Base-by-base conservation (phyloP, 2,797 vertebrate species). In the Artibeus jamaicensis region DNA sequence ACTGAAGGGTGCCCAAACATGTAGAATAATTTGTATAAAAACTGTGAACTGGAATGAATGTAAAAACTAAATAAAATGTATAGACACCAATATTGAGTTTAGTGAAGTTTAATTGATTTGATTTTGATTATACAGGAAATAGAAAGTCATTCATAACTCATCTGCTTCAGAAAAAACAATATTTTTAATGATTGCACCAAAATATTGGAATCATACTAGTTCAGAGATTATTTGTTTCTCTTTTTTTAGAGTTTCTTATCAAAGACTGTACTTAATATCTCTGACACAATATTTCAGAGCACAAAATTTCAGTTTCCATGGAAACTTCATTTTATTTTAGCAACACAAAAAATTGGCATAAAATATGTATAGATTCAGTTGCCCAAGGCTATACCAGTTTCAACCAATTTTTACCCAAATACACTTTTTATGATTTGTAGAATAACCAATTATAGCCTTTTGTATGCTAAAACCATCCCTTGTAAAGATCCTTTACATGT, bases 291-390 rank as follows among this genome's bases (percentile, higher is more conserved):
- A 89, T 84, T 87, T 67, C 19, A 22, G 39, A 59, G 79, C 29
- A 79, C 4, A 77, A 37, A 84, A 86, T 84, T 44, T 22, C 5
- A 26, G 32, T 86, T 94, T 53, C 67, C 50, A 77, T 44, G 1
- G 57, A 50, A 93, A 93, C 46, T 86, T 87, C 77, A 57, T 91
- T 82, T 81, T 89, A 82, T 89, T 89, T 94, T 84, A 95, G 57
- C 4, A 81, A 39, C 9, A 76, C 10, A 57, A 32, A 57, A 50
- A 71, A 6, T 0, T 74, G 10, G 21, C 3, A 82, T 68, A 50
- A 83, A 89, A 71, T 62, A 68, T 70, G 5, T 39, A 19, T 22
- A 74, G 32, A 89, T 91, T 94, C 50, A 89, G 2, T 48, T 95
- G 21, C 11, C 34, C 5, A 91, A 81, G n/a, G 34, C 21, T 88